Evolutionary conservation across 2,888 invertebrate genomes (phyloP).

Genomic region (Liposcelis brunnea): DNA sequence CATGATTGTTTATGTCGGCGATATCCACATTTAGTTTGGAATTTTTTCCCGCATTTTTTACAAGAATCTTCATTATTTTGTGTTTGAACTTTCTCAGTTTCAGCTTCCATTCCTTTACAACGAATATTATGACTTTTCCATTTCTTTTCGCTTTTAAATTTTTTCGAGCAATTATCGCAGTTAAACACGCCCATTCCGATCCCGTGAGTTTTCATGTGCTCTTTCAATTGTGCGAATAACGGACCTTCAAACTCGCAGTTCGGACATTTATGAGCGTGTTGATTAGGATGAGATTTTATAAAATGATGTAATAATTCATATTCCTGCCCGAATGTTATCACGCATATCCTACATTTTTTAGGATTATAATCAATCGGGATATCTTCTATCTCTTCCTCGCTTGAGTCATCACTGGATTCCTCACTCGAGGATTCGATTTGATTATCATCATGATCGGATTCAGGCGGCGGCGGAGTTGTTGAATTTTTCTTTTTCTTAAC

Average conservation of each 20-base stretch:
- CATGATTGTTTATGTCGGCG: constrained; percentile 1
- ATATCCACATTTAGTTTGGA: constrained; percentile 6
- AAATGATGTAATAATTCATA: constrained; percentile 5
- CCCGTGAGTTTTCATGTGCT: constrained; percentile 4
- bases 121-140: neutral
- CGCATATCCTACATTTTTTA: constrained; percentile 1
- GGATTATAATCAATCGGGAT: neutral
- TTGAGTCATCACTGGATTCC: neutral
- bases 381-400: constrained; percentile 1
- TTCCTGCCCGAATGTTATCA: neutral
- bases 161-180: neutral
- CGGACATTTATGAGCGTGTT: constrained; percentile 1
- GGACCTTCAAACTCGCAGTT: neutral
- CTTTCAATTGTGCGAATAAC: constrained; percentile 3
- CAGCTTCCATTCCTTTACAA: neutral
- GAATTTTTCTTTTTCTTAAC: too few relatives aligned
- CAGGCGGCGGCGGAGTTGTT: neutral
- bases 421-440: neutral
- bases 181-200: neutral
- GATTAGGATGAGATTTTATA: neutral
- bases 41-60: neutral
- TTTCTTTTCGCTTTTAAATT: neutral
- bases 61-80: neutral
- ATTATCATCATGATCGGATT: too few relatives aligned
- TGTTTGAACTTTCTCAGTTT: neutral